These are phyloP conservation scores for Porites australiensis DNA, from an alignment of 64 coral and sea anemone species.

Conservation along the genomic window DNA sequence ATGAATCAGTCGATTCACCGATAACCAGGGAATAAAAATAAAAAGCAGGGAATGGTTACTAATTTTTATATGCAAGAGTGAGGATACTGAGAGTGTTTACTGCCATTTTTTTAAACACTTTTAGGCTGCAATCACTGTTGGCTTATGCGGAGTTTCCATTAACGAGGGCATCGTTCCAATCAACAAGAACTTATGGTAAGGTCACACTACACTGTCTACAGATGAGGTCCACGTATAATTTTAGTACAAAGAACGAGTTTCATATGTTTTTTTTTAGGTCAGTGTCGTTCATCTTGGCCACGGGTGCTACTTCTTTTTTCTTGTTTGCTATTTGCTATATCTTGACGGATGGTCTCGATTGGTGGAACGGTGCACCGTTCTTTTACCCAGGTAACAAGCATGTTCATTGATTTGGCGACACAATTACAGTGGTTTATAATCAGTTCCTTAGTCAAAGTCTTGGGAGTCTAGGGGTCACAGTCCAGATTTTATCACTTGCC, in stretches of 20 bases:
- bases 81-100: background rate
- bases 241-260: no score
- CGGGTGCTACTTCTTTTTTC: conserved; percentile 48
- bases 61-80: background rate
- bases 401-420: no score
- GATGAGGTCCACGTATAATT: no score
- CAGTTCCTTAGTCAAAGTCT: no score
- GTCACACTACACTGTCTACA: background rate
- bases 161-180: conserved; percentile 83
- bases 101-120: background rate
- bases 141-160: conserved; percentile 77
- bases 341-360: conserved; percentile 54
- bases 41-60: no score
- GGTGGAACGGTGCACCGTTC: conserved; percentile 88
- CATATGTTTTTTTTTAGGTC: conserved; percentile 38
- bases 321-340: conserved; percentile 74
- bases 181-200: conserved; percentile 93
- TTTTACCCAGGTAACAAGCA: conserved; percentile 75
- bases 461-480: no score
- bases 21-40: no score
- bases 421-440: no score
- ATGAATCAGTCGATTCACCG: no score
- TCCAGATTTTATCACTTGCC: no score
- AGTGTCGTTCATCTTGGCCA: conserved; percentile 68
- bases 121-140: conserved; percentile 69